Percentiles rank a stretch among this genome's conserved stretches.
These are phyloP conservation scores for Ptiloglossa arizonensis DNA, from an alignment of 1,140 invertebrate species.

Conservation along the genomic window DNA sequence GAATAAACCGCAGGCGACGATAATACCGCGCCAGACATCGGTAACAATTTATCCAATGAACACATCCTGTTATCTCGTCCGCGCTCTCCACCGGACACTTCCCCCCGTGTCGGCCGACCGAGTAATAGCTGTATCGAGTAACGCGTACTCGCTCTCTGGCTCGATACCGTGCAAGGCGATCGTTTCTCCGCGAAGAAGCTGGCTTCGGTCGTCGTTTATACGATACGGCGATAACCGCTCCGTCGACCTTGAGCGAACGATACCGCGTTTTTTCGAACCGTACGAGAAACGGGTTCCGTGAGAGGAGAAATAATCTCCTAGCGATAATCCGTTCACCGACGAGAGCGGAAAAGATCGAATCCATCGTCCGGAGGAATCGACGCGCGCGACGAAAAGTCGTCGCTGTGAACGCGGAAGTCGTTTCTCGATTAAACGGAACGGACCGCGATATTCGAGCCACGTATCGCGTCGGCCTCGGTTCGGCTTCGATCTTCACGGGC, in stretches of 20 bases:
- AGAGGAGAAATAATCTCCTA: too few species aligned
- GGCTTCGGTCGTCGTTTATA: background rate
- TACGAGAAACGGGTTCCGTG: too few species aligned
- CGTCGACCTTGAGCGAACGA: background rate
- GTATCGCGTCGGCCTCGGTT: background rate
- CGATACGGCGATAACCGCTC: background rate
- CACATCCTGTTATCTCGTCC: constrained; percentile 53
- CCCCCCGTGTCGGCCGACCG: constrained; percentile 8
- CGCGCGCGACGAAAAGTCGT: background rate
- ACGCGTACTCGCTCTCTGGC: background rate
- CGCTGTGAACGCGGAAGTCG: background rate
- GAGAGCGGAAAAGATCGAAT: too few species aligned
- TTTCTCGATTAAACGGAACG: background rate
- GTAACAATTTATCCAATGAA: constrained; percentile 62
- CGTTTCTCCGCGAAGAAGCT: background rate
- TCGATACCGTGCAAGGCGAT: background rate
- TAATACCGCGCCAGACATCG: constrained; percentile 42
- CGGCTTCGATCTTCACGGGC: background rate
- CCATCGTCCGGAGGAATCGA: too few species aligned
- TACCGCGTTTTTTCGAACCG: background rate
- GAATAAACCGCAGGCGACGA: constrained; percentile 38
- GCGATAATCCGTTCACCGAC: too few species aligned
- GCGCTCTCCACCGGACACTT: constrained; percentile 28
- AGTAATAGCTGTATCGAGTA: constrained; percentile 51
- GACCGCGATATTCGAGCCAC: background rate